Conservation (phyloP, 2,797 vertebrate genomes). For the Crax fasciolata region DNA sequence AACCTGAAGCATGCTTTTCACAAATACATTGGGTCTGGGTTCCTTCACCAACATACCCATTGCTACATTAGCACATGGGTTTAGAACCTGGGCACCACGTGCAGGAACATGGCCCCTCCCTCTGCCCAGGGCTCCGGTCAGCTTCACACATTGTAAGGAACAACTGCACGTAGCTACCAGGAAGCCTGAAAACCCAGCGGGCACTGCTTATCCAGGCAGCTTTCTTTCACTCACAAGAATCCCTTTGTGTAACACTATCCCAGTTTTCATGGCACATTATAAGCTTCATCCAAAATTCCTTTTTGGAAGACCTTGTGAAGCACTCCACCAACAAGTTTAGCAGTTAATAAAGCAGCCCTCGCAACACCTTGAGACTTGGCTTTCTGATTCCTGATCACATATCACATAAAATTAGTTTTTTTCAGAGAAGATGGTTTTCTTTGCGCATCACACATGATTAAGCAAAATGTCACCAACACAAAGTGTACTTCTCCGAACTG, state of each 20-base stretch:
- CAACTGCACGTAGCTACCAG: not conserved
- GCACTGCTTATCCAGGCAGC: not conserved
- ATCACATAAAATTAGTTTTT: not conserved
- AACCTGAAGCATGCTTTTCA: accelerated
- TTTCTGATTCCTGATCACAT: not conserved
- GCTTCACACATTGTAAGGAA: not conserved
- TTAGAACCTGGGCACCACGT: not conserved
- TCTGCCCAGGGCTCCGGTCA: not conserved
- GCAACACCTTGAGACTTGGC: not conserved
- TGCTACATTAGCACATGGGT: not conserved
- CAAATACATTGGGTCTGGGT: not conserved
- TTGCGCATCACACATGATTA: not conserved
- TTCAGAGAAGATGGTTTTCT: not conserved
- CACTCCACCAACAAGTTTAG: not conserved
- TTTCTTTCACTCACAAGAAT: not conserved
- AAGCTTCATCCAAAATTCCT: not conserved
- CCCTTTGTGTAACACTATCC: not conserved
- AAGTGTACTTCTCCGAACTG: not conserved
- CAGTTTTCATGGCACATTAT: not conserved
- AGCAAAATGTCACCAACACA: not conserved
- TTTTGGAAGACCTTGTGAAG: not conserved
- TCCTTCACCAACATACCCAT: not conserved
- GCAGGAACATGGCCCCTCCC: not conserved
- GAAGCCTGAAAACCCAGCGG: not conserved
- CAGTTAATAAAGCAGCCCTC: not conserved